A percentile compares a stretch with the other conserved stretches of the same genome.
These are phyloP conservation scores for Drosophila pseudotalamancana DNA, from an alignment of 2,888 invertebrate species.

Conservation along the genomic window DNA sequence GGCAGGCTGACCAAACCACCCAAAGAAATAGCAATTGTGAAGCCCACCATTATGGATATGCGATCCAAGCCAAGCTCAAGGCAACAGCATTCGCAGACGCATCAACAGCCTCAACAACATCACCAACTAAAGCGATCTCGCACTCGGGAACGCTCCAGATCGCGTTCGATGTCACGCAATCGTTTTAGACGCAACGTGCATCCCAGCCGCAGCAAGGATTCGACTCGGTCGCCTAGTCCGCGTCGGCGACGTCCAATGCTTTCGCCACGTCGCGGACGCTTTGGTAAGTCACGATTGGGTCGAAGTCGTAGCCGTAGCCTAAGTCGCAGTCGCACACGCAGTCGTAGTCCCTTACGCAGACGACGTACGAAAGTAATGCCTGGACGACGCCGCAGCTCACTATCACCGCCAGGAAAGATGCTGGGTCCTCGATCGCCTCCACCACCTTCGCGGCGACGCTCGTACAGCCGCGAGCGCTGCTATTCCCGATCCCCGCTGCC, in stretches of 20 bases:
- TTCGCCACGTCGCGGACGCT: slow-evolving; percentile 60
- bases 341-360: slow-evolving; percentile 74
- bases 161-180: slow-evolving; percentile 53
- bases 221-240: slow-evolving; percentile 61
- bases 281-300: slow-evolving; percentile 29
- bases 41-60: slow-evolving; percentile 80
- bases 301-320: slow-evolving; percentile 72
- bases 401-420: slow-evolving; percentile 50
- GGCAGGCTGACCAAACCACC: slow-evolving; percentile 73
- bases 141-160: slow-evolving; percentile 41
- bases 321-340: slow-evolving; percentile 76
- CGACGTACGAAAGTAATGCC: slow-evolving; percentile 35
- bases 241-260: slow-evolving; percentile 52
- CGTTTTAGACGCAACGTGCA: slow-evolving; percentile 49
- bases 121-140: slow-evolving; percentile 38
- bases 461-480: slow-evolving; percentile 75
- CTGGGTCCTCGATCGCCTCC: slow-evolving; percentile 72
- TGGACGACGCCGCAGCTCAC: slow-evolving; percentile 62
- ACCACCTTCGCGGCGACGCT: slow-evolving; percentile 64
- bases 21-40: slow-evolving; percentile 82
- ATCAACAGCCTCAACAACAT: not conserved
- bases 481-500: slow-evolving; percentile 82
- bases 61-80: slow-evolving; percentile 43
- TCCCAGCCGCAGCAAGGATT: slow-evolving; percentile 39
- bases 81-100: not conserved